A percentile compares a stretch with the other conserved stretches of the same genome.
Evolutionary conservation across 2,888 invertebrate species (phyloP).

Genomic region (Ormia ochracea): DNA sequence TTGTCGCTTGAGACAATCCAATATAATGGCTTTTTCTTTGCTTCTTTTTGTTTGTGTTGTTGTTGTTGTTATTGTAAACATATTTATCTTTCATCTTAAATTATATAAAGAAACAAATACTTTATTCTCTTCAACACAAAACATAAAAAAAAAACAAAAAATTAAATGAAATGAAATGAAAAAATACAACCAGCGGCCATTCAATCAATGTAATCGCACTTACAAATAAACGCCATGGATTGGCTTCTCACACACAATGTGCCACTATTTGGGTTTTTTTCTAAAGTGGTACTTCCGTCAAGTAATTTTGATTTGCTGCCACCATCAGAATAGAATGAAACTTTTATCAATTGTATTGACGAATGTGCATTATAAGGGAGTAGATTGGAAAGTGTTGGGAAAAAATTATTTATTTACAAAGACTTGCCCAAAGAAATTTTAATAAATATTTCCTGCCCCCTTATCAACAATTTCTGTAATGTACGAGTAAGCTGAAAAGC

Average conservation of each 20-base stretch:
- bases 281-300: conserved; percentile 15
- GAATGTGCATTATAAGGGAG: background rate
- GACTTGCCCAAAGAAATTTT: no score
- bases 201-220: background rate
- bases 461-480: no score
- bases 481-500: no score
- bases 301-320: conserved; percentile 12
- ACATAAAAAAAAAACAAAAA: no score
- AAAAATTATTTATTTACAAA: background rate
- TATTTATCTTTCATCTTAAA: conserved; percentile 4
- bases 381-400: background rate
- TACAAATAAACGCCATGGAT: background rate
- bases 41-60: background rate
- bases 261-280: conserved; percentile 28
- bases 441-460: background rate
- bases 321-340: background rate
- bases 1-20: no score
- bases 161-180: no score
- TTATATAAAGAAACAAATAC: background rate
- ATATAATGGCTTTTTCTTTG: background rate
- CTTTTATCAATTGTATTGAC: background rate
- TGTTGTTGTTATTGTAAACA: background rate
- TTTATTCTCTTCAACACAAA: background rate
- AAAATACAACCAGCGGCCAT: background rate
- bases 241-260: conserved; percentile 30